Percentiles rank a stretch among this genome's conserved stretches.
Conservation (phyloP, 2,113 vertebrate genomes). For the Sebastes fasciatus region DNA sequence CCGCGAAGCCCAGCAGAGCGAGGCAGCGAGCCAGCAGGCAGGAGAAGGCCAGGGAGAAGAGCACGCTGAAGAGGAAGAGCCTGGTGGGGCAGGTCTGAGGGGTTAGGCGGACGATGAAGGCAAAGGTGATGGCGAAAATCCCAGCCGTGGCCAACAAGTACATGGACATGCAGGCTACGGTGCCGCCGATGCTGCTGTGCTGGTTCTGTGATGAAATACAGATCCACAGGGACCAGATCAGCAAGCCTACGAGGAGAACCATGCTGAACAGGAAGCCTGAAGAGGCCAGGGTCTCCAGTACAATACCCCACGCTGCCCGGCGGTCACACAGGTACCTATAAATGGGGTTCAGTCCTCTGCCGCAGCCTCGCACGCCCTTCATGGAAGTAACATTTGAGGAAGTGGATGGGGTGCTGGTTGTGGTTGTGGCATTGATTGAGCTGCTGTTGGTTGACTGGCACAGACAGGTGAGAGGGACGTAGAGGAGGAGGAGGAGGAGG, state of each 20-base stretch:
- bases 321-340: constrained; percentile 88
- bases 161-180: constrained; percentile 84
- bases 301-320: constrained; percentile 87
- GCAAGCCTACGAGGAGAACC: constrained; percentile 82
- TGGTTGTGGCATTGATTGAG: background rate
- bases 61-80: constrained; percentile 90
- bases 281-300: constrained; percentile 87
- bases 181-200: constrained; percentile 50
- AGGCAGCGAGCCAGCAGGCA: constrained; percentile 88
- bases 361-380: constrained; percentile 52
- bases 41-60: constrained; percentile 91
- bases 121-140: constrained; percentile 90
- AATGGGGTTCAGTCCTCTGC: constrained; percentile 53
- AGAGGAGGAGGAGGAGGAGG: constrained; percentile 21
- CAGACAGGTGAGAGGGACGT: constrained; percentile 46
- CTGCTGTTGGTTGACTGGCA: background rate
- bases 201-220: constrained; percentile 19
- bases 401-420: background rate
- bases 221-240: constrained; percentile 84
- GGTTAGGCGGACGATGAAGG: constrained; percentile 89
- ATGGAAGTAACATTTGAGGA: background rate
- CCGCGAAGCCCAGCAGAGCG: constrained; percentile 83
- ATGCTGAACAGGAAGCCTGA: constrained; percentile 84
- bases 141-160: constrained; percentile 89
- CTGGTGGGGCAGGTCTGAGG: constrained; percentile 87